These are phyloP conservation scores for Chouioia cunea DNA, from an alignment of 2,888 invertebrate genomes.

Conservation along the genomic window DNA sequence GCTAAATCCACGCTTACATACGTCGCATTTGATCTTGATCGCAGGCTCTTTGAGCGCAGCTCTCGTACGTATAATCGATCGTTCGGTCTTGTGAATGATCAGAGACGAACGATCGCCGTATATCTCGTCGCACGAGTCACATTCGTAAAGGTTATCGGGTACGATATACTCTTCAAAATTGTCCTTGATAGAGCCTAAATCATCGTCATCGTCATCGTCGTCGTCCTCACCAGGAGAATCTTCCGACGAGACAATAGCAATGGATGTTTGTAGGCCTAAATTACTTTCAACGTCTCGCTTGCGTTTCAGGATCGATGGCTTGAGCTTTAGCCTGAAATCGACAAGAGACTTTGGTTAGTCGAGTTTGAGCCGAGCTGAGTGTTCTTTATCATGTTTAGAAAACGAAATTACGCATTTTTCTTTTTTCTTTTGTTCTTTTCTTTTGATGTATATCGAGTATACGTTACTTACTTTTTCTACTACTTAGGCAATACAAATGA, in stretches of 20 bases:
- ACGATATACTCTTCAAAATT: too few species aligned
- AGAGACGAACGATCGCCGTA: slow-evolving; percentile 49
- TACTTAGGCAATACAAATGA: too few species aligned
- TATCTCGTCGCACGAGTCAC: slow-evolving; percentile 55
- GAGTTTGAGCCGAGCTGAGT: slow-evolving; percentile 5
- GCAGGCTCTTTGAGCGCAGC: slow-evolving; percentile 57
- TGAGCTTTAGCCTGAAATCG: slow-evolving; percentile 44
- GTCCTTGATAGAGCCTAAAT: too few species aligned
- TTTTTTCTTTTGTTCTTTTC: not conserved
- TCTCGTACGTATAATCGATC: slow-evolving; percentile 50
- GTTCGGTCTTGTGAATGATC: slow-evolving; percentile 55
- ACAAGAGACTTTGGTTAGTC: slow-evolving; percentile 24
- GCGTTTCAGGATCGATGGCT: slow-evolving; percentile 42
- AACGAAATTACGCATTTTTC: slow-evolving; percentile 1
- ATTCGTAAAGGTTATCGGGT: slow-evolving; percentile 16
- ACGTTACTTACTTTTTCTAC: not conserved
- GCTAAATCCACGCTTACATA: slow-evolving; percentile 60
- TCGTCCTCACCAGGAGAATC: not conserved
- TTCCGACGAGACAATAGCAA: slow-evolving; percentile 3
- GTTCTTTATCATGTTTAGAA: not conserved
- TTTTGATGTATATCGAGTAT: not conserved
- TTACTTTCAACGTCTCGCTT: too few species aligned
- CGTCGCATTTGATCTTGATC: slow-evolving; percentile 64
- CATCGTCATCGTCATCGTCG: too few species aligned
- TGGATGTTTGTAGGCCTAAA: not conserved